Evolutionary conservation across 2,113 vertebrate genomes (phyloP), one percentile per base, ranked within the genome.

Genomic region (Bufo bufo): DNA sequence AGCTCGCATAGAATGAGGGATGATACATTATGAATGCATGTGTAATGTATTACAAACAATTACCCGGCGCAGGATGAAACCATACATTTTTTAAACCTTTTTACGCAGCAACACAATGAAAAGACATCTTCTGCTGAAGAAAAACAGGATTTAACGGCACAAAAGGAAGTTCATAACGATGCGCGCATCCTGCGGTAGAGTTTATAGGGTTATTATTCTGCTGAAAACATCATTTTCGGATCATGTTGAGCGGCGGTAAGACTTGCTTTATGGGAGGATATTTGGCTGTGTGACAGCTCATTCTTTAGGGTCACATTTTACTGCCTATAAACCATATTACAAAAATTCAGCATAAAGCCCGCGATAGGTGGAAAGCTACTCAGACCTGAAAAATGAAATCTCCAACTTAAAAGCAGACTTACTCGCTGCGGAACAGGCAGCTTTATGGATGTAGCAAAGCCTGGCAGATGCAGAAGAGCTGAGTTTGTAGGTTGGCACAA

Each of bases 211-310:
- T 74, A 85, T 85, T 85, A 85, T 74, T 85, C 52, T 59, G 83
- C 69, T 59, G 66, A 85, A 85, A 85, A 85, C 83, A 85, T 74
- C 83, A 85, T 85, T 85, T 74, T 85, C 52, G 47, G 69, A 85
- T 85, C 83, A 75, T 85, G 69, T 65, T 58, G 83, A 9, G 14
- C 83, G 20, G 82, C 59, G 65, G 19, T n/a, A 75, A 69, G 45
- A 58, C 54, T 58, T 75, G 66, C 83, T 85, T 85, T 74, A 85
- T 85, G 83, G 4, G 63, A 74, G 71, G 66, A 85, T 74, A 85
- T 85, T 74, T 85, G 63, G 63, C 69, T 74, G 33, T 54, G 83
- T 85, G 54, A 54, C n/a, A 58, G 63, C 50, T 47, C 50, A 56
- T 85, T 85, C 83, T 74, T 75, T 74, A 75, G 23, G 66, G 83